Base-by-base conservation (phyloP, 2,888 invertebrate genomes). In the Drosophila parthenogenetica region DNA sequence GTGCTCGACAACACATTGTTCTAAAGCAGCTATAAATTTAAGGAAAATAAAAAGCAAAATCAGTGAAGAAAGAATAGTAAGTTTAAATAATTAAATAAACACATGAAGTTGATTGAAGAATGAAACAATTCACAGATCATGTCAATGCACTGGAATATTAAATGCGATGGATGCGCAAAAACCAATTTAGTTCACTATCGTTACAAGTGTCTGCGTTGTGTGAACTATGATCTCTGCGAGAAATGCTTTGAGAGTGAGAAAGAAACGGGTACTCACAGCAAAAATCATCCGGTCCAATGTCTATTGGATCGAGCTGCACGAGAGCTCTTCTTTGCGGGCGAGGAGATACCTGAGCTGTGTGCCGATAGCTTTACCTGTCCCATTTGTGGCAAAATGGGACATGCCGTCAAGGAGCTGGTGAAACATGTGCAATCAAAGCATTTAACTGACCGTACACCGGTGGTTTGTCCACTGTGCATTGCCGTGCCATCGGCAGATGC, bases 361-460 rank as follows among this genome's bases (percentile, higher is more conserved):
- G 80, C 89, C 5, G 77, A 77, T 2, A 82, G 82, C 58, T 83
- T 82, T 49, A 86, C 87, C 0, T 79, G 79, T 8, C 79, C 79
- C 3, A 16, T 69, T 1, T 79, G 79, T 53, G 75, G 79, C 42
- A 39, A 48, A 1, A 29, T 81, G 71, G 79, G 79, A 0, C 48
- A 59, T 16, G 37, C 65, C 0, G 5, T 29, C 2, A 37, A 22
- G 3, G 71, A 68, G 0, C 49, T 79, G 46, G 46, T 66, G 5
- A 17, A 25, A 10, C 79, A 58, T 60, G 54, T 72, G 7, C 51
- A 46, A 22, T 14, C 25, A 0, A 13, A 42, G 16, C 83, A 88
- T 29, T 22, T 19, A 5, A 11, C 11, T 10, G 61, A 69, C 13
- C 16, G 0, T 7, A 66, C 62, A 0, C 10, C 17, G 0, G 87